Base-by-base conservation (phyloP, 1,140 invertebrate genomes). In the Piezodorus guildinii region DNA sequence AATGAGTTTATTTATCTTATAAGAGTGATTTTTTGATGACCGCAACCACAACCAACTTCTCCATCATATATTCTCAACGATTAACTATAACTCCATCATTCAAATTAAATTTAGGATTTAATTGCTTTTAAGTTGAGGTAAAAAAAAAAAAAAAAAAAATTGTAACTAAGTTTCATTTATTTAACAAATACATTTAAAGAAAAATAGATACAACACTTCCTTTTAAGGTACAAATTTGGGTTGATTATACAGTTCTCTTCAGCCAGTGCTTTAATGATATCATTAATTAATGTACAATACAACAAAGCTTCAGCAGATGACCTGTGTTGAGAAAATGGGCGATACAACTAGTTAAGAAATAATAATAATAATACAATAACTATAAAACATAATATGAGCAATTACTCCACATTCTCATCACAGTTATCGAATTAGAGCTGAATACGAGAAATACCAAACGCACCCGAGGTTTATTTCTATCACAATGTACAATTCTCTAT, bases 171-270 rank as follows among this genome's bases (percentile, higher is more conserved):
- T 27, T 56, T 25, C 23, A 27, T 56, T 56, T 56, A 21, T 56
- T 56, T 56, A 56, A 56, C 52, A 56, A 56, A 56, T 56, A 56
- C 23, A 56, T 56, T 56, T 25, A 56, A 56, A 23, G 23, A 56
- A 56, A 56, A 56, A 23, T 56, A 56, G 15, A 23, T 56, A 23
- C 23, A 23, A 23, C 23, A 23, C 23, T 25, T 56, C 52, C 19
- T 56, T 23, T 56, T 56, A 56, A 56, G 52, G 52, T 56, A 56
- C 52, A 23, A 16, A 56, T 56, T 39, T 39, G 34, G 23, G 15
- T 25, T 23, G 17, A 23, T 21, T 56, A 56, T 56, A 23, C 4
- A 56, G 25, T 56, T 56, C 17, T 56, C 23, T 56, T 49, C 46
- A 56, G 52, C 52, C 34, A 39, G 34, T 39, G 34, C 12, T 10